Evolutionary conservation across 2,888 invertebrate genomes (phyloP).

Genomic region (Drosophila pseudotakahashii): DNA sequence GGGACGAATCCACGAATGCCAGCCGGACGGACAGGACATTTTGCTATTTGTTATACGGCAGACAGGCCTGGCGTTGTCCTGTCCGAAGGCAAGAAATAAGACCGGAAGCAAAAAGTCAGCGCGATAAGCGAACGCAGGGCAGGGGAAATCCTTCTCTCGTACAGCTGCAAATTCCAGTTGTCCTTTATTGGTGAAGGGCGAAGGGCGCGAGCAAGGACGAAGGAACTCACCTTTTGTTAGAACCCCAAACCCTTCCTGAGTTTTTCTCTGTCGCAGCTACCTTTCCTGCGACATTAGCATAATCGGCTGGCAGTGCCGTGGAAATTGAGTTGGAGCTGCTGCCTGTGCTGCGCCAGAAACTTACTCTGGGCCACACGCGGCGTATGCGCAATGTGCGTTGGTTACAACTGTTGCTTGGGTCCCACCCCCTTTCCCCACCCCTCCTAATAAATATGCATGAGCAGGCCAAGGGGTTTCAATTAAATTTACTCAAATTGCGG

Average conservation of each 20-base stretch:
- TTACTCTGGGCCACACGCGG: constrained; percentile 35
- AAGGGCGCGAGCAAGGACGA: constrained; percentile 34
- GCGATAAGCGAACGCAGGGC: constrained; percentile 66
- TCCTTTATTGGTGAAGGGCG: constrained; percentile 58
- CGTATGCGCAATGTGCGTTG: constrained; percentile 54
- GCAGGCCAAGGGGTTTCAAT: constrained; percentile 67
- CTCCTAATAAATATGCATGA: constrained; percentile 73
- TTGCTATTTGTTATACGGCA: constrained; percentile 41
- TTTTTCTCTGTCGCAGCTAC: constrained; percentile 1
- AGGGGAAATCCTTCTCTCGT: constrained; percentile 3
- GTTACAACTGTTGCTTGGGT: constrained; percentile 66
- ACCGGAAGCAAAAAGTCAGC: constrained; percentile 76
- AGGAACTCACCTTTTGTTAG: constrained; percentile 38
- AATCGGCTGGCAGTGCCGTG: constrained; percentile 66
- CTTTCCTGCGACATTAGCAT: constrained; percentile 68
- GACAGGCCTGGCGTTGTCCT: constrained; percentile 48
- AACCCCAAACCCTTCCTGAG: neutral
- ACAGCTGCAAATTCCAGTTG: constrained; percentile 51
- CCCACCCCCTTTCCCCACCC: neutral
- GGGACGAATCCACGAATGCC: constrained; percentile 32
- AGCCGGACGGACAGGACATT: constrained; percentile 10
- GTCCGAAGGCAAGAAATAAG: constrained; percentile 55
- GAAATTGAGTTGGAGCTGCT: constrained; percentile 59
- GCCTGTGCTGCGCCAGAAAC: constrained; percentile 41
- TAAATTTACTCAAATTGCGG: constrained; percentile 73